Base-by-base conservation (phyloP, 2,888 invertebrate genomes). In the Portevinia maculata region DNA sequence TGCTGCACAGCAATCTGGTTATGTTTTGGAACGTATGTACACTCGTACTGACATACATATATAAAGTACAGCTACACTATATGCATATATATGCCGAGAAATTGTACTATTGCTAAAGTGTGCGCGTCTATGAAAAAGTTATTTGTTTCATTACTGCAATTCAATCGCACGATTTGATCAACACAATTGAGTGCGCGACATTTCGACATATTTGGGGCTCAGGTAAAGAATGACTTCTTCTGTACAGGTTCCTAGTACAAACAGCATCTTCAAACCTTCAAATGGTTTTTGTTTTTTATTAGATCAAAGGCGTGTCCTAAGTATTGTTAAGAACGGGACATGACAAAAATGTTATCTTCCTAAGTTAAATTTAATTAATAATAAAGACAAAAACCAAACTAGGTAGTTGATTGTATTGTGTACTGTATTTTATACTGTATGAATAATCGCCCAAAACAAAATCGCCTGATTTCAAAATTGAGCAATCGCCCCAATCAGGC, bases 171-270 rank as follows among this genome's bases (percentile, higher is more conserved):
- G 53, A 59, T 32, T 30, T 34, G 19, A 53, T 34, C 32, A 17
- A 7, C 28, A n/a, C 41, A 44, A 59, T 41, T 21, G 39, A 41
- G 59, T 44, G 28, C 59, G 59, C 59, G 59, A 59, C 41, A 59
- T 59, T 59, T 59, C 30, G 41, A 59, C 59, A 7, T 59, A 44
- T 59, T 59, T 59, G 59, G 59, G 30, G 24, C 59, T 41, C 11
- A 17, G 30, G 24, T 30, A n/a, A 15, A 11, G 8, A 44, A 44
- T n/a, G 24, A 41, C 41, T 55, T 32, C 17, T 30, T 30, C 7
- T 15, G 13, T 13, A 7, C 5, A 13, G 13, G 39, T 15, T n/a
- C n/a, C n/a, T n/a, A 39, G 39, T n/a, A 7, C 39, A 13, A 7
- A 13, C 13, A 39, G 1, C 13, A 7, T 15, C 1, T 4, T 37